A percentile compares a stretch with the other conserved stretches of the same genome.
phyloP scores from a whole-genome alignment of 2,113 vertebrate species.

The Thinocorus orbignyianus region DNA sequence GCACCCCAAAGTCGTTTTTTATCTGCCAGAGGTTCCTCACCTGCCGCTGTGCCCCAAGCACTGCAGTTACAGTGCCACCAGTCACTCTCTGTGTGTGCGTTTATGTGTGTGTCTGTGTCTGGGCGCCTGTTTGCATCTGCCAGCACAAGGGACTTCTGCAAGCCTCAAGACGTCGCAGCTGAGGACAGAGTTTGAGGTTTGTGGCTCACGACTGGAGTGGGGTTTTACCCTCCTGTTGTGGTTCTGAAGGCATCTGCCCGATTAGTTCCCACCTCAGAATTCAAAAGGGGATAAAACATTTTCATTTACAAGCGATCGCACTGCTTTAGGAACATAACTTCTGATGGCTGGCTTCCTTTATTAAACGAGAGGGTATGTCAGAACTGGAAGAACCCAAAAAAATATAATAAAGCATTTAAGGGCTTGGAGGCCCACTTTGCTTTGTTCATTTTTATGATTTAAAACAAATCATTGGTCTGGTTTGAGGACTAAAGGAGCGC shows the following conservation, averaged over 20 bases:
- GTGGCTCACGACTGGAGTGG: accelerated
- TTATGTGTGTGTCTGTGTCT: no score
- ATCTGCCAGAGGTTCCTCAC: background rate
- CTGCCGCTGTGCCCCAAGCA: accelerated
- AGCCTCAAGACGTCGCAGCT: background rate
- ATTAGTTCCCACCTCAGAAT: background rate
- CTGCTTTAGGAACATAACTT: background rate
- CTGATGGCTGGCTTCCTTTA: background rate
- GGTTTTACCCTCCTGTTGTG: accelerated
- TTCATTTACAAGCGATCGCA: background rate
- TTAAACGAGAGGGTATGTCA: background rate
- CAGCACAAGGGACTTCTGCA: background rate
- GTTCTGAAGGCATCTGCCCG: background rate
- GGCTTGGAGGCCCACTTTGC: background rate
- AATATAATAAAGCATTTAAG: background rate
- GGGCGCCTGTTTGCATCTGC: background rate
- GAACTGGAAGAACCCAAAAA: background rate
- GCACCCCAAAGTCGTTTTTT: background rate
- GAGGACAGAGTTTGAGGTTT: background rate
- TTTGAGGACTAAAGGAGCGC: background rate
- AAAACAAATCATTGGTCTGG: accelerated
- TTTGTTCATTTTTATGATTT: background rate
- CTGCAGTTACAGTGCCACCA: accelerated
- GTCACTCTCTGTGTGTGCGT: accelerated
- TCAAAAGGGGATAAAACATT: background rate